Evolutionary conservation across 64 coral and sea anemone species (phyloP), one percentile per base, ranked within the genome.

Genomic region (Hydrozoanthus tunicans): DNA sequence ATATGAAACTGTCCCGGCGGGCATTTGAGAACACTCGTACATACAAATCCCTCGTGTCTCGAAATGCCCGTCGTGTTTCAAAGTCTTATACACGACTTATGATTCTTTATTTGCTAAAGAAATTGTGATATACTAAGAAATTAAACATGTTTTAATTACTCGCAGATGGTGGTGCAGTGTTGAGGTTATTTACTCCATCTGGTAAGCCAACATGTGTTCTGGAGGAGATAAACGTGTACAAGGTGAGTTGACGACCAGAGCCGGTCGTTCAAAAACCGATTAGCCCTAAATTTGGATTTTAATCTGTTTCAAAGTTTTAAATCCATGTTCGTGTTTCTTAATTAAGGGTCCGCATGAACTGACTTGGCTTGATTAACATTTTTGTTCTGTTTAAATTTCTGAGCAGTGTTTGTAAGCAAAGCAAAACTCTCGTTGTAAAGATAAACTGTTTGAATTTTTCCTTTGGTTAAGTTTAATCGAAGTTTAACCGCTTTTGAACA

Each of bases 151-250:
- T 52, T 12, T 12, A 15, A 75, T 75, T 75, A 5, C 17, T 75
- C 26, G 69, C 56, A 88, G 84, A 88, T 74, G 25, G 84, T 73
- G 84, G 84, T 56, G 73, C 84, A 5, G 56, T 88, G 3, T 75
- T 88, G 69, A 73, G 84, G n/a, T 69, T 88, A 3, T 88, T 88
- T 26, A 88, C 84, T 3, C 84, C 84, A 32, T 27, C 84, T 43
- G 68, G 84, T 10, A 58, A 54, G 9, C 84, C 54, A 6, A 75
- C 69, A 7, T 88, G 84, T 73, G 13, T 88, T 52, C 84, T 88
- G 17, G 84, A 88, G 70, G 84, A 88, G 56, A 88, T 88, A 27
- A 7, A 32, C 2, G 57, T 88, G 20, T 88, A 59, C 56, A 88
- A 88, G 84, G 84, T 88, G 57, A 74, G 9, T 5, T 6, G 54